A percentile compares a stretch with the other conserved stretches of the same genome.
These are phyloP conservation scores for Porites divaricata DNA, from an alignment of 92 coral and sea anemone species.

Conservation along the genomic window DNA sequence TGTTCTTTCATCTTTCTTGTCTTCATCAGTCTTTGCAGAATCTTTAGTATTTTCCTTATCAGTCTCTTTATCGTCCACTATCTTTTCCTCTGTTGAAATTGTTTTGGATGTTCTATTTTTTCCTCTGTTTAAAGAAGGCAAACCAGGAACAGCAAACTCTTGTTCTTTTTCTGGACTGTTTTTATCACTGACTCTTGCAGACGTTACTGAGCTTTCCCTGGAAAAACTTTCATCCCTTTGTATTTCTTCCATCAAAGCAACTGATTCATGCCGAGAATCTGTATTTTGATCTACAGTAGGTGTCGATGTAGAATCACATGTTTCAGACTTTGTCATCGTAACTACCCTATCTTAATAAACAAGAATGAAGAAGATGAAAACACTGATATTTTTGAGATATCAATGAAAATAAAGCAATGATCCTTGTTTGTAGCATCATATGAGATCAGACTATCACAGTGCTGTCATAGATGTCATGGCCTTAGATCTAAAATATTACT, in stretches of 20 bases:
- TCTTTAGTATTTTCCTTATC: constrained; percentile 12
- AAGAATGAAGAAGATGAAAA: too few species aligned
- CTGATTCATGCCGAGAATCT: constrained; percentile 9
- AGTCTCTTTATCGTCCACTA: neutral
- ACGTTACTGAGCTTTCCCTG: neutral
- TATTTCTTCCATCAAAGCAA: neutral
- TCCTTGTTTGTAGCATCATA: too few species aligned
- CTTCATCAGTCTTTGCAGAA: neutral
- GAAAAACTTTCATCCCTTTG: neutral
- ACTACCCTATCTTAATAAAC: neutral
- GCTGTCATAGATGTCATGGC: too few species aligned
- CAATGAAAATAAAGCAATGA: too few species aligned
- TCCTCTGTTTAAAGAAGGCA: constrained; percentile 1
- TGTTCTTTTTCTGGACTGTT: constrained; percentile 11
- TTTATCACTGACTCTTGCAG: neutral
- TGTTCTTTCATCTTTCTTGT: constrained; percentile 13
- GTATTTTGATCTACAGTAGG: constrained; percentile 26
- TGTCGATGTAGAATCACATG: neutral
- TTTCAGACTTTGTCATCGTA: neutral
- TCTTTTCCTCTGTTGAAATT: neutral
- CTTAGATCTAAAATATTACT: too few species aligned
- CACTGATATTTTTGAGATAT: too few species aligned
- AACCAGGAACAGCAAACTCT: constrained; percentile 56
- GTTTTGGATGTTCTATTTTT: constrained; percentile 3
- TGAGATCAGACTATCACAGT: too few species aligned